A percentile compares a stretch with the other conserved stretches of the same genome.
These are phyloP conservation scores for Noctua fimbriata DNA, from an alignment of 2,888 invertebrate species.

Conservation along the genomic window DNA sequence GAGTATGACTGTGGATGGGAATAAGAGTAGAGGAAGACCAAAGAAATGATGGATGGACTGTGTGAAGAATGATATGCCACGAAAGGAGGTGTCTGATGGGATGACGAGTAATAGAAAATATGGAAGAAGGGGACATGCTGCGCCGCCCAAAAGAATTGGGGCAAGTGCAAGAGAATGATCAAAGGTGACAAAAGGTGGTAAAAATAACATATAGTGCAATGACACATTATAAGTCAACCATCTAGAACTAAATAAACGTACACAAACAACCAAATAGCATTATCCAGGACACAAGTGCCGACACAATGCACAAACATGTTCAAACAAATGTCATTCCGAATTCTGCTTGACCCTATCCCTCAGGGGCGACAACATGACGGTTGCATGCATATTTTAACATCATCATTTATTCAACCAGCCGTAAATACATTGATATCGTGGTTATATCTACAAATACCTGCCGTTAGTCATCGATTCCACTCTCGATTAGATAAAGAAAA, in stretches of 20 bases:
- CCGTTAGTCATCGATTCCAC: slow-evolving; percentile 32
- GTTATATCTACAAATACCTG: slow-evolving; percentile 17
- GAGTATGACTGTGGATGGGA: too few relatives aligned
- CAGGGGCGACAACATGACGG: slow-evolving; percentile 19
- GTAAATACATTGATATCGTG: slow-evolving; percentile 42
- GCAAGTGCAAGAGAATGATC: too few relatives aligned
- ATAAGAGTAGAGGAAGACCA: too few relatives aligned
- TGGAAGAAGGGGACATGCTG: too few relatives aligned
- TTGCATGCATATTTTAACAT: slow-evolving; percentile 51
- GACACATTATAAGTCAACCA: background rate
- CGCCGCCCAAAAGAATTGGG: too few relatives aligned
- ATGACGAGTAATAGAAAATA: too few relatives aligned
- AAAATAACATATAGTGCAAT: too few relatives aligned
- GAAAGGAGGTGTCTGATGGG: too few relatives aligned
- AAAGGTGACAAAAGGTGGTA: too few relatives aligned
- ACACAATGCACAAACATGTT: slow-evolving; percentile 25
- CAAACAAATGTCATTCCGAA: slow-evolving; percentile 36
- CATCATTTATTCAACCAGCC: slow-evolving; percentile 15
- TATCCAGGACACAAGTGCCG: background rate
- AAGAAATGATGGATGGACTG: too few relatives aligned
- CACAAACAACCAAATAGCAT: background rate
- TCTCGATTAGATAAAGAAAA: slow-evolving; percentile 58
- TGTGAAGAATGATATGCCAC: too few relatives aligned
- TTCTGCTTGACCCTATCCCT: slow-evolving; percentile 39
- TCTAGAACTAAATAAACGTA: background rate